A percentile compares a stretch with the other conserved stretches of the same genome.
These are phyloP conservation scores for Pheosia tremula DNA, from an alignment of 2,888 invertebrate species.

Conservation along the genomic window DNA sequence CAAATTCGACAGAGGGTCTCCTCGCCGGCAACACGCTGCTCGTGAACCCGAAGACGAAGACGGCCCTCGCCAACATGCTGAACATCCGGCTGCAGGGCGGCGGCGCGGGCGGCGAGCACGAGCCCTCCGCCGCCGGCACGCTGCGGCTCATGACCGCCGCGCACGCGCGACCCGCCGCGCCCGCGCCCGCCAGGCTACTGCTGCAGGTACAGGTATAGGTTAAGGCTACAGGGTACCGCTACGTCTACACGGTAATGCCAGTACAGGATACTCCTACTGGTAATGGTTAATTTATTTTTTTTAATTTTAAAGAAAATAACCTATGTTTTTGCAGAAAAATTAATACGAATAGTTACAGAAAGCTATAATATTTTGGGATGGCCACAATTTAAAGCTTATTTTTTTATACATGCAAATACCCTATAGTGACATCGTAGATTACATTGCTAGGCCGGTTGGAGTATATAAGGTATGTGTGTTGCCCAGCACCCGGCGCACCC, in stretches of 20 bases:
- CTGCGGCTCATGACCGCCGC: slow-evolving; percentile 93
- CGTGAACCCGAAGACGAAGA: slow-evolving; percentile 96
- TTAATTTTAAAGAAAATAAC: no score
- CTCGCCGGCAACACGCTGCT: slow-evolving; percentile 81
- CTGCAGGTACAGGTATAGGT: slow-evolving; percentile 44
- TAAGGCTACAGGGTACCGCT: no score
- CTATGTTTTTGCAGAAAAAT: no score
- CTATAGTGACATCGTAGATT: no score
- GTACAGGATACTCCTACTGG: no score
- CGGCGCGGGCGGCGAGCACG: slow-evolving; percentile 69
- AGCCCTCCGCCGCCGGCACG: slow-evolving; percentile 89
- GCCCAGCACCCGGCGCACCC: not conserved
- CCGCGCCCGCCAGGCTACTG: slow-evolving; percentile 81
- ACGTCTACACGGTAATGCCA: no score
- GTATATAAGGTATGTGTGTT: not conserved
- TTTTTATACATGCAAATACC: no score
- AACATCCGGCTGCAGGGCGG: slow-evolving; percentile 88
- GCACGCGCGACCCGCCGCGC: slow-evolving; percentile 81
- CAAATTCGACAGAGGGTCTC: slow-evolving; percentile 19
- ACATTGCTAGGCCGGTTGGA: no score
- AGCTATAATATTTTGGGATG: no score
- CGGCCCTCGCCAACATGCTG: slow-evolving; percentile 97
- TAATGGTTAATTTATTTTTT: no score
- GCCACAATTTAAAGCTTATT: no score
- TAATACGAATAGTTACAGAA: no score